phyloP scores from a whole-genome alignment of 2,888 invertebrate genomes.

The Dryobota labecula region DNA sequence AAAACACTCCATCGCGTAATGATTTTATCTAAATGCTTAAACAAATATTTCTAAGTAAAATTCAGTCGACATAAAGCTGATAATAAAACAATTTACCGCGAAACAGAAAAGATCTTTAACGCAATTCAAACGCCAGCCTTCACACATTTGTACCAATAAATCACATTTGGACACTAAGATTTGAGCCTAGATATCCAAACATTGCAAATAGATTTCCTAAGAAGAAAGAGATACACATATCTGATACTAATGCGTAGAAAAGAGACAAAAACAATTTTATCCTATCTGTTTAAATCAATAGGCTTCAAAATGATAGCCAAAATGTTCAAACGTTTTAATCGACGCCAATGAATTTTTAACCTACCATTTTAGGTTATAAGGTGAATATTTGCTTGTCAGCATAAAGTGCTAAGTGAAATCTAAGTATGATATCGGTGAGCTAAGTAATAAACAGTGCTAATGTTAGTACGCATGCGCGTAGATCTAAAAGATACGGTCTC shows the following conservation, averaged over 20 bases:
- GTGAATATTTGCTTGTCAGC: constrained; percentile 49
- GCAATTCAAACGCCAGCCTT: constrained; percentile 54
- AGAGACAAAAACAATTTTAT: constrained; percentile 59
- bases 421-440: constrained; percentile 74
- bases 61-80: constrained; percentile 40
- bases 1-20: constrained; percentile 14
- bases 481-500: constrained; percentile 78
- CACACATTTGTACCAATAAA: constrained; percentile 64
- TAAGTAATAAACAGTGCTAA: constrained; percentile 79
- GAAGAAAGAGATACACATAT: constrained; percentile 52
- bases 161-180: constrained; percentile 62
- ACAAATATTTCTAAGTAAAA: constrained; percentile 46
- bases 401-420: constrained; percentile 67
- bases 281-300: constrained; percentile 66
- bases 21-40: constrained; percentile 31
- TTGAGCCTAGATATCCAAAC: constrained; percentile 56
- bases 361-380: constrained; percentile 7
- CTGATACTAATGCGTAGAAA: constrained; percentile 41
- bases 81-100: constrained; percentile 54
- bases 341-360: constrained; percentile 35
- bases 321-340: constrained; percentile 49
- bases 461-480: constrained; percentile 78
- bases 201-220: constrained; percentile 58
- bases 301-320: constrained; percentile 58
- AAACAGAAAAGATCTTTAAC: constrained; percentile 54